Evolutionary conservation across 1,140 invertebrate genomes (phyloP).

Genomic region (Rhagoletis pomonella): DNA sequence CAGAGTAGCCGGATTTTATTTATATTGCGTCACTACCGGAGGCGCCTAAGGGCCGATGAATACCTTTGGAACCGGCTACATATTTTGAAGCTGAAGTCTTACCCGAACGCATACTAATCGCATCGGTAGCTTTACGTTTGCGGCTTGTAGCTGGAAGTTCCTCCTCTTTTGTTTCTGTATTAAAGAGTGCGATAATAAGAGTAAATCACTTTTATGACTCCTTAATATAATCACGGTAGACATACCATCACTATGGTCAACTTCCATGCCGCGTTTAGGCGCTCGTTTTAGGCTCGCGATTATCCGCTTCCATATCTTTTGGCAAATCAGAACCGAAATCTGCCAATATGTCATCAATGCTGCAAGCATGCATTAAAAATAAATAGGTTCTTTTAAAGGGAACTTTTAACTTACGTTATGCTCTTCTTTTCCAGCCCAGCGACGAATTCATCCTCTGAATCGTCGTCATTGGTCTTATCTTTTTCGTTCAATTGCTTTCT

Average conservation of each 20-base stretch:
- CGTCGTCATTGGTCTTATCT: slow-evolving; percentile 77
- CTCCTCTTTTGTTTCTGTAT: slow-evolving; percentile 65
- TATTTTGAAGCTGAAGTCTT: slow-evolving; percentile 77
- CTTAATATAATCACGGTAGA: neutral
- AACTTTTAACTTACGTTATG: slow-evolving; percentile 67
- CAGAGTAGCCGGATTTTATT: slow-evolving; percentile 70
- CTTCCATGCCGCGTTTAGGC: slow-evolving; percentile 70
- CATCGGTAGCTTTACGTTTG: slow-evolving; percentile 78
- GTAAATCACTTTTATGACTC: too few relatives aligned
- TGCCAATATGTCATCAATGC: slow-evolving; percentile 85
- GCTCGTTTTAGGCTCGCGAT: slow-evolving; percentile 68
- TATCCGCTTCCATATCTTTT: slow-evolving; percentile 76
- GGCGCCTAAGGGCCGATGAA: slow-evolving; percentile 79
- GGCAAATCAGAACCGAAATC: slow-evolving; percentile 82
- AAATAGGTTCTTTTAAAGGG: neutral
- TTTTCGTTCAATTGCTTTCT: slow-evolving; percentile 75
- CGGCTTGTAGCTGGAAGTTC: slow-evolving; percentile 74
- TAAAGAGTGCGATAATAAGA: too few relatives aligned
- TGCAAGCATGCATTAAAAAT: slow-evolving; percentile 64
- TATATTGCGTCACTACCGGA: slow-evolving; percentile 73
- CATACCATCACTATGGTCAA: slow-evolving; percentile 72
- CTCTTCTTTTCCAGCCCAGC: slow-evolving; percentile 67
- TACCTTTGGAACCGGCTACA: slow-evolving; percentile 87
- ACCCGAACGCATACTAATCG: slow-evolving; percentile 75
- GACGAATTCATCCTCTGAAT: slow-evolving; percentile 73